Conservation (phyloP, 2,888 invertebrate species). For the Nemapogon koenigi region DNA sequence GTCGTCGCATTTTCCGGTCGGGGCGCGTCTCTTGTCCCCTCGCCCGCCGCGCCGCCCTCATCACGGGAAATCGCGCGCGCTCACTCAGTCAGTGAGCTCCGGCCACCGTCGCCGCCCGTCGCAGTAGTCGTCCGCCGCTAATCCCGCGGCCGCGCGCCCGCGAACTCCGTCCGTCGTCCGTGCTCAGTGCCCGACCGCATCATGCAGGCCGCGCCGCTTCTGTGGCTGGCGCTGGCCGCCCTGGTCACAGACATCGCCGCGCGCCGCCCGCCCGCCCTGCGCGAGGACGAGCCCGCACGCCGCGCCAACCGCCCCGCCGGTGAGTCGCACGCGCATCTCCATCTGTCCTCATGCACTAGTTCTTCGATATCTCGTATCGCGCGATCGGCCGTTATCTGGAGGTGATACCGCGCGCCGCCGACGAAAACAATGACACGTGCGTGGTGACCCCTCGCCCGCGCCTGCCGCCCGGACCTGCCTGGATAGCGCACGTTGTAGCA, state of each 20-base stretch:
- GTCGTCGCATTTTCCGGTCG: slow-evolving; percentile 52
- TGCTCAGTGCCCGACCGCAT: slow-evolving; percentile 23
- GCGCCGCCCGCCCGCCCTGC: slow-evolving; percentile 68
- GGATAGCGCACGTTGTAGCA: slow-evolving; percentile 23
- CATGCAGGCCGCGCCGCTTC: slow-evolving; percentile 45
- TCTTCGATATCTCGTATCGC: slow-evolving; percentile 20
- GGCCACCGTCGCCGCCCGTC: slow-evolving; percentile 52
- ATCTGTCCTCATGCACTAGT: slow-evolving; percentile 15
- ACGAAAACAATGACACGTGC: slow-evolving; percentile 59
- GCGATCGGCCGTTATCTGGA: slow-evolving; percentile 38
- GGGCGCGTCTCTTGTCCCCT: slow-evolving; percentile 51
- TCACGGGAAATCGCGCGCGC: slow-evolving; percentile 15
- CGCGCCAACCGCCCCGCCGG: slow-evolving; percentile 71
- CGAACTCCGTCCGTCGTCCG: slow-evolving; percentile 31
- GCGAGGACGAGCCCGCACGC: slow-evolving; percentile 71
- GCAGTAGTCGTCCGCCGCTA: slow-evolving; percentile 26
- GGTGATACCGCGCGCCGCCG: slow-evolving; percentile 29
- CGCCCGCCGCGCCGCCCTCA: slow-evolving; percentile 28
- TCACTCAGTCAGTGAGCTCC: slow-evolving; percentile 57
- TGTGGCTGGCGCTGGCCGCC: slow-evolving; percentile 46
- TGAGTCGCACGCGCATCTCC: slow-evolving; percentile 44
- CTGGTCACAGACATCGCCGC: slow-evolving; percentile 42
- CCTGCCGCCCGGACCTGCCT: slow-evolving; percentile 2
- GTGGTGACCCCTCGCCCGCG: too few relatives aligned
- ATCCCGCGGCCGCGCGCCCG: slow-evolving; percentile 29